These are phyloP conservation scores for Riparia riparia DNA, from an alignment of 2,113 vertebrate genomes.

Conservation along the genomic window DNA sequence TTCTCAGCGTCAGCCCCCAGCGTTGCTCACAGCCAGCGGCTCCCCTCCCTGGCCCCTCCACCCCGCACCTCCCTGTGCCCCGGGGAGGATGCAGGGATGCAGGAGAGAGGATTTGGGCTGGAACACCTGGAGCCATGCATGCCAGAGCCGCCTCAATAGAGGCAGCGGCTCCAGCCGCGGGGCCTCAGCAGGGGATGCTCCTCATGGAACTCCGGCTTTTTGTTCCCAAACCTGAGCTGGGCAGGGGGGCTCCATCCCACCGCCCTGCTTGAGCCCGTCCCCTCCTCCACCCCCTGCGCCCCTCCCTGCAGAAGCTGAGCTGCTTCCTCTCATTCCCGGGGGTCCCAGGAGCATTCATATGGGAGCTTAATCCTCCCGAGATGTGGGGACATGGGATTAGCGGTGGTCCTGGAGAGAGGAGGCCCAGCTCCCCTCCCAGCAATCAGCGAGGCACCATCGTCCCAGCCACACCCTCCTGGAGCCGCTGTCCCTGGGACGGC, in stretches of 20 bases:
- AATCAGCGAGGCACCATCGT: fast-evolving
- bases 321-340: not conserved
- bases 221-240: constrained; percentile 38
- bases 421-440: not conserved
- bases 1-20: not conserved
- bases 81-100: not conserved
- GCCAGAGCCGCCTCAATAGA: constrained; percentile 16
- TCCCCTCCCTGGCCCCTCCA: not conserved
- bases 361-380: constrained; percentile 52
- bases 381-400: not conserved
- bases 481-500: not conserved
- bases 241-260: not conserved
- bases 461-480: not conserved
- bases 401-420: not conserved
- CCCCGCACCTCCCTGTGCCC: not conserved
- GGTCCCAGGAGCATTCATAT: constrained; percentile 35
- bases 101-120: constrained; percentile 3
- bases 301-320: not conserved
- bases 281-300: not conserved
- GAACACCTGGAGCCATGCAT: constrained; percentile 60
- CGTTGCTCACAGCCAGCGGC: not conserved
- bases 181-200: constrained; percentile 55
- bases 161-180: not conserved
- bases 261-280: not conserved
- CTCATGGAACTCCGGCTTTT: constrained; percentile 27